Evolutionary conservation across 2,113 vertebrate species (phyloP), one percentile per base, ranked within the genome.

Genomic region (Aythya baeri): DNA sequence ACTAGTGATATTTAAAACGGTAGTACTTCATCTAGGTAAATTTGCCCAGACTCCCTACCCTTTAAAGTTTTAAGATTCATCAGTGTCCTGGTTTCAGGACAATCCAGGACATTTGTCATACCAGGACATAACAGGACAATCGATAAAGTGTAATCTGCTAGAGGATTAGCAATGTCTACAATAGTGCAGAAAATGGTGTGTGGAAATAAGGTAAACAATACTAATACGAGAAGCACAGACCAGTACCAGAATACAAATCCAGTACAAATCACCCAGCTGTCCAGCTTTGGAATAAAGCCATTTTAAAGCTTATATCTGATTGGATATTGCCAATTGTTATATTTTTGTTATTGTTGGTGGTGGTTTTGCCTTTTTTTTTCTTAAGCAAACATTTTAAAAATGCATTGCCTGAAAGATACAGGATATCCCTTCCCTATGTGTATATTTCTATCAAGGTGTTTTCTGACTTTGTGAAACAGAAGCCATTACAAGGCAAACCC

Each of bases 381-480:
- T 25, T 3, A 96, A 94, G 34, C 25, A 97, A 94, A 96, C 23
- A 27, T 87, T 97, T 96, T 86, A 96, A 97, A 97, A 97, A 93
- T 95, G 86, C 58, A 96, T 94, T 94, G 52, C 73, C 82, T 95
- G 65, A 92, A 79, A 74, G 26, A 84, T 78, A 74, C 17, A 73
- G 36, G 31, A 95, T 92, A 50, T 32, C 14, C 96, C 44, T 83
- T 80, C 62, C 36, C 50, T 77, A 32, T 26, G 7, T 58, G 83
- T 90, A 41, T 82, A 75, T 71, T 27, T 21, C 61, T 76, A 76
- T 31, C 6, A 46, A 72, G 17, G 17, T 96, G 43, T 95, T 97
- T 84, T 58, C 44, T 52, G 90, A 71, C 68, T 74, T 97, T 71
- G 81, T 84, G 81, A 73, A 62, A 89, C 32, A 72, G 77, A 71